phyloP scores from a whole-genome alignment of 2,888 invertebrate genomes.

The Iselma pallidipennis region DNA sequence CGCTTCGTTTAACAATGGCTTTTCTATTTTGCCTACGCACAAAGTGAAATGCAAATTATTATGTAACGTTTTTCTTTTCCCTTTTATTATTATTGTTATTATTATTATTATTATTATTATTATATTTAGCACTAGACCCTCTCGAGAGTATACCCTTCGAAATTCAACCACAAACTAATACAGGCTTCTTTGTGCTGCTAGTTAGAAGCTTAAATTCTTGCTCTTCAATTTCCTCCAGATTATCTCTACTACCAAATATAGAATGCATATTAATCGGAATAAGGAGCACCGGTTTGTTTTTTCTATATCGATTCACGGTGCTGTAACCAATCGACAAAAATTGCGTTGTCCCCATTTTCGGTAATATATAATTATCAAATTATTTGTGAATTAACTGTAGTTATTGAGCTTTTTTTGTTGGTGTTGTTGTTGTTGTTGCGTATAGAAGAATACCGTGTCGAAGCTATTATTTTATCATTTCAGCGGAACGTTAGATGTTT shows the following conservation, averaged over 20 bases:
- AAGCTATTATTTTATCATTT: conserved; percentile 17
- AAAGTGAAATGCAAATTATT: conserved; percentile 34
- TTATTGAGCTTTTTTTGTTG: background rate
- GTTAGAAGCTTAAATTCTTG: background rate
- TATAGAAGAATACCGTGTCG: conserved; percentile 11
- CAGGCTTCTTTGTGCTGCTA: background rate
- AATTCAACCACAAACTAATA: background rate
- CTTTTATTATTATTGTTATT: background rate
- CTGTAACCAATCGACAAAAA: conserved; percentile 20
- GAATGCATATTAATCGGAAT: conserved; percentile 5
- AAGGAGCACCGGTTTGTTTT: too few relatives aligned
- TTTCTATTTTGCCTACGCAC: conserved; percentile 28
- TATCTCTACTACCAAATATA: conserved; percentile 25
- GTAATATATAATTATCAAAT: conserved; percentile 22
- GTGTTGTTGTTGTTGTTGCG: too few relatives aligned
- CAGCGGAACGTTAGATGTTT: conserved; percentile 9
- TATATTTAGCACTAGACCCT: background rate
- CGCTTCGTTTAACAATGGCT: conserved; percentile 43
- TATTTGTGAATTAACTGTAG: conserved; percentile 18
- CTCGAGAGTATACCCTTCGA: too few relatives aligned
- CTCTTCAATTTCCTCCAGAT: conserved; percentile 10
- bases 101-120: too few relatives aligned
- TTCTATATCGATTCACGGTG: too few relatives aligned
- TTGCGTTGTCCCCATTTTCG: conserved; percentile 16
- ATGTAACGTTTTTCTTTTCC: conserved; percentile 6